phyloP scores from a whole-genome alignment of 2,113 vertebrate genomes.

The Ellobius talpinus region DNA sequence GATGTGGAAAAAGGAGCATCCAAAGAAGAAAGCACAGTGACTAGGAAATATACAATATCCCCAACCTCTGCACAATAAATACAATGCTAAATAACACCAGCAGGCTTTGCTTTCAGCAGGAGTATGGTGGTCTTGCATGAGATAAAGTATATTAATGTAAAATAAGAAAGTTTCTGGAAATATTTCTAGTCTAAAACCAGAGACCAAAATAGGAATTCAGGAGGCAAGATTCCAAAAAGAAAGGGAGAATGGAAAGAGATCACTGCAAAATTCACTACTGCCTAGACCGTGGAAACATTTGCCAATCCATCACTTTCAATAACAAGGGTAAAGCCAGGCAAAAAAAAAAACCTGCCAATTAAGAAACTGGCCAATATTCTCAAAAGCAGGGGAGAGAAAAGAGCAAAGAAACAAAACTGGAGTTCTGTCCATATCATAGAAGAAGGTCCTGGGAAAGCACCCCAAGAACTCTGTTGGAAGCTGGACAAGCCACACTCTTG shows the following conservation, averaged over 20 bases:
- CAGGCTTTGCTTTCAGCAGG: not conserved
- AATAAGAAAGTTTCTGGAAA: not conserved
- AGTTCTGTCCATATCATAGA: not conserved
- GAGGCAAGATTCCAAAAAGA: constrained; percentile 11
- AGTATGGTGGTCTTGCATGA: not conserved
- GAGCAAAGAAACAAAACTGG: not conserved
- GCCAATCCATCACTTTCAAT: not conserved
- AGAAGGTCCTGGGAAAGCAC: not conserved
- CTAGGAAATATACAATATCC: not conserved
- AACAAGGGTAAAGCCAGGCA: not conserved
- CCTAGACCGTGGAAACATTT: not conserved
- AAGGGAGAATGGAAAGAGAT: not conserved
- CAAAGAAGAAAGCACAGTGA: constrained; percentile 33
- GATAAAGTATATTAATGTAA: constrained; percentile 6
- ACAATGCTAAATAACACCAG: not conserved
- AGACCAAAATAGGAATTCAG: not conserved
- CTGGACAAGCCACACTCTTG: not conserved
- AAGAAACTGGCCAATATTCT: not conserved
- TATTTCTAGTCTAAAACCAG: not conserved
- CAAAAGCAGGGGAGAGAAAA: not conserved
- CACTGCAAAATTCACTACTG: not conserved
- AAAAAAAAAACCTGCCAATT: not conserved
- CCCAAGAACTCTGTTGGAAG: not conserved
- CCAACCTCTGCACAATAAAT: not conserved
- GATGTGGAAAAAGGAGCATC: not conserved